Percentiles rank a stretch among this genome's conserved stretches.
Evolutionary conservation across 2,888 invertebrate genomes (phyloP).

Genomic region (Drosophila mimetica): DNA sequence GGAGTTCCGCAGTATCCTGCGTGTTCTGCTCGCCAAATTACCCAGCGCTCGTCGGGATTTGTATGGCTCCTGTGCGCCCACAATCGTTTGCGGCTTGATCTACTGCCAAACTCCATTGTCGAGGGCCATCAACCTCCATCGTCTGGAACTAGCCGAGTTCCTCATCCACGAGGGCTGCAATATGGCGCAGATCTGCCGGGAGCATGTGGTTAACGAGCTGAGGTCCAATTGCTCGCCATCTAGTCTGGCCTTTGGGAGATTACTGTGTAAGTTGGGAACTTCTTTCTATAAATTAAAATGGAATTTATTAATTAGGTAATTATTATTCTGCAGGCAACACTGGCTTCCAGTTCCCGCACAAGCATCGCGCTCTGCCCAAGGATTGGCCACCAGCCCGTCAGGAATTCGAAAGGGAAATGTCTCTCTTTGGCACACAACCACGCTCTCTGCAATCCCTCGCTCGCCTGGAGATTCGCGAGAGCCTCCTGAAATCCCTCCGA

Average conservation of each 20-base stretch:
- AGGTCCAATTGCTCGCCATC: conserved; percentile 56
- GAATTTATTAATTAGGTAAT: not conserved
- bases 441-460: conserved; percentile 76
- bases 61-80: conserved; percentile 85
- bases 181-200: conserved; percentile 73
- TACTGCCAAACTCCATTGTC: conserved; percentile 89
- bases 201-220: conserved; percentile 77
- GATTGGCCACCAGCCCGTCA: conserved; percentile 49
- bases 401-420: conserved; percentile 61
- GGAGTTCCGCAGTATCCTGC: conserved; percentile 71
- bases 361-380: conserved; percentile 33
- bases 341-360: conserved; percentile 75
- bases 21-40: conserved; percentile 85
- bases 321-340: conserved; percentile 69
- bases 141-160: conserved; percentile 80
- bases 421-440: conserved; percentile 69
- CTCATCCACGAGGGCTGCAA: conserved; percentile 82
- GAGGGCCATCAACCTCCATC: conserved; percentile 85
- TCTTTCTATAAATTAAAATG: not conserved
- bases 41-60: conserved; percentile 78
- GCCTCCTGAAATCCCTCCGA: conserved; percentile 67
- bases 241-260: conserved; percentile 70
- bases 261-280: conserved; percentile 73
- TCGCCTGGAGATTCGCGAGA: conserved; percentile 79
- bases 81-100: conserved; percentile 56